A percentile compares a stretch with the other conserved stretches of the same genome.
phyloP scores from a whole-genome alignment of 2,797 vertebrate genomes.

The Phrynocephalus vlangalii region DNA sequence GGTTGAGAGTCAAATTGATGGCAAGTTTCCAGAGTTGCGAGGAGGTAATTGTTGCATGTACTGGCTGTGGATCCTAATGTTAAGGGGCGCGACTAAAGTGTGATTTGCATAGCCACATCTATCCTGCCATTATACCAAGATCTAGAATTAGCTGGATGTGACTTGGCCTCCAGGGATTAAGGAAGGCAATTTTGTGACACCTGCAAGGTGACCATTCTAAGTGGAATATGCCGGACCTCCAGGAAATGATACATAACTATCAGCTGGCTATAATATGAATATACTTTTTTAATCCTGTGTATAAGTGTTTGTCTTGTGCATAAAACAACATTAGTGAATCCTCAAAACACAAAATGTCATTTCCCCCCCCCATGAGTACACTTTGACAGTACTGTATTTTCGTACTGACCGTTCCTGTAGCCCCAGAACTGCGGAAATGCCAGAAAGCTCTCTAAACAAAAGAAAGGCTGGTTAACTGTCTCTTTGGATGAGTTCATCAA shows the following conservation, averaged over 20 bases:
- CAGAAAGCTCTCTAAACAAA: background rate
- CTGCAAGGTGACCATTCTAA: background rate
- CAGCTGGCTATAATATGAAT: background rate
- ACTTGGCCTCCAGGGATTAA: background rate
- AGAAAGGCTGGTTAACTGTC: background rate
- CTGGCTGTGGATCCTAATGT: background rate
- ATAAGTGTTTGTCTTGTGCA: no score
- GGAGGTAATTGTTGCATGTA: constrained; percentile 79
- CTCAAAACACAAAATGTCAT: background rate
- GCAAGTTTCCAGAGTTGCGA: constrained; percentile 86
- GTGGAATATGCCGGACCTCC: background rate
- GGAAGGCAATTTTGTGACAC: background rate
- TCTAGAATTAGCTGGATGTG: background rate
- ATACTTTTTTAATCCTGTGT: background rate
- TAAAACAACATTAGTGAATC: background rate
- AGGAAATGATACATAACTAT: background rate
- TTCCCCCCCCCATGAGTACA: background rate
- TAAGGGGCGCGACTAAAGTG: background rate
- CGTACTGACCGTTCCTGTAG: background rate
- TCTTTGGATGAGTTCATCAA: background rate
- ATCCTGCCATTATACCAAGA: background rate
- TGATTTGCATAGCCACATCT: background rate
- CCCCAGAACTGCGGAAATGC: background rate
- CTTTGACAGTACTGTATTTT: background rate
- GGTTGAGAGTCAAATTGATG: constrained; percentile 88